Evolutionary conservation across 1,140 invertebrate genomes (phyloP).

Genomic region (Trichonephila clavata): DNA sequence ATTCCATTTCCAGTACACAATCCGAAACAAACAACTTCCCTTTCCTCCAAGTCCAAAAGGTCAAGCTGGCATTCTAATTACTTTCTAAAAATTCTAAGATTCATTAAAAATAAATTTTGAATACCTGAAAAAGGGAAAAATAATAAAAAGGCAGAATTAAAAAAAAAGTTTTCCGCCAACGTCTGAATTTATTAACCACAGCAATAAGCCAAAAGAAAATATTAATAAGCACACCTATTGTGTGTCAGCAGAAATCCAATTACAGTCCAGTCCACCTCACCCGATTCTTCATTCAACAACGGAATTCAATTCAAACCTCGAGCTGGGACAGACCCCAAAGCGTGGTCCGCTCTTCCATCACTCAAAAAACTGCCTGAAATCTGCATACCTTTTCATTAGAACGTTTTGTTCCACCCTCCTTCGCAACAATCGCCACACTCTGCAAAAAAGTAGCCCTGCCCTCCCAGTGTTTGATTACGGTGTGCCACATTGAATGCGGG

Average conservation of each 20-base stretch:
- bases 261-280: not conserved
- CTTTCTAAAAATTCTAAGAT: no score
- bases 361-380: not conserved
- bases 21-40: no score
- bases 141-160: not conserved
- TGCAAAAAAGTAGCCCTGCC: not conserved
- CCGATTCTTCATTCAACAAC: not conserved
- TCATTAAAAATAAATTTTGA: no score
- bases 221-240: not conserved
- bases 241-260: not conserved
- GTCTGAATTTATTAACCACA: not conserved
- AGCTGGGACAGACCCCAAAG: not conserved
- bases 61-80: no score
- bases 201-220: not conserved
- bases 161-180: not conserved
- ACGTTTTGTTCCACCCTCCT: slow-evolving; percentile 9
- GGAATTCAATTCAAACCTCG: not conserved
- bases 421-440: not conserved
- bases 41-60: no score
- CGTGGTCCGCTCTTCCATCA: not conserved
- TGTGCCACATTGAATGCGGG: not conserved
- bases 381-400: slow-evolving; percentile 31
- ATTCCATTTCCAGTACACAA: no score
- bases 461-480: slow-evolving; percentile 11
- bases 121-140: no score